Evolutionary conservation across 2,888 invertebrate genomes (phyloP), one percentile per base, ranked within the genome.

Genomic region (Oscheius myriophilus): DNA sequence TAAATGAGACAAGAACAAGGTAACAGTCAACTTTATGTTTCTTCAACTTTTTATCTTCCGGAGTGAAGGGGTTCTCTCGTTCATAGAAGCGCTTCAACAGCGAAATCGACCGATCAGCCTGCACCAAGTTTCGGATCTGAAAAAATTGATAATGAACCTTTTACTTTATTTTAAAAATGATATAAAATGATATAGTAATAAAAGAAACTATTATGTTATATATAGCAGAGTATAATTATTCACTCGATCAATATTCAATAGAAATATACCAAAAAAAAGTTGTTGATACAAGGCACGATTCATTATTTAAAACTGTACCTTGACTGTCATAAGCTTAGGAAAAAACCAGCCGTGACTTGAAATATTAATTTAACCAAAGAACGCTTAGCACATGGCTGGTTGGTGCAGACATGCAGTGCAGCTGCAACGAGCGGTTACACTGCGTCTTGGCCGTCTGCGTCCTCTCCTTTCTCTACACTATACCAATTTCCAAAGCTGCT

Each of bases 41-140:
- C 18, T 69, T 71, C 67, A 82, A 82, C 58, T 82, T 67, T 62
- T 85, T 86, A 16, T 84, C 82, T n/a, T 72, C 71, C 9, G 85
- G 85, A 9, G 85, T 82, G 67, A 79, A 81, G 0, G 95, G 94
- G 90, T 98, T 98, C 80, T 92, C 92, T 43, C 94, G 94, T 88
- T 93, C 93, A 87, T 98, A 98, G 90, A 98, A 98, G 76, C 92
- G 90, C 88, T 96, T 96, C 9, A 98, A 89, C 80, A 98, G 89
- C 51, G 90, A 87, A 91, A 98, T 92, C 26, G 96, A 94, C 86
- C 93, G 91, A 25, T 92, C 91, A 6, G 89, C 62, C 11, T 68
- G 54, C 16, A 63, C 62, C 16, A 62, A 23, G 33, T 49, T 46
- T 1, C 4, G n/a, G 21, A 67, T 67, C 67, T 67, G 39, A 42